Percentiles rank a stretch among this genome's conserved stretches.
These are phyloP conservation scores for Schizotus pectinicornis DNA, from an alignment of 2,888 invertebrate genomes.

Conservation along the genomic window DNA sequence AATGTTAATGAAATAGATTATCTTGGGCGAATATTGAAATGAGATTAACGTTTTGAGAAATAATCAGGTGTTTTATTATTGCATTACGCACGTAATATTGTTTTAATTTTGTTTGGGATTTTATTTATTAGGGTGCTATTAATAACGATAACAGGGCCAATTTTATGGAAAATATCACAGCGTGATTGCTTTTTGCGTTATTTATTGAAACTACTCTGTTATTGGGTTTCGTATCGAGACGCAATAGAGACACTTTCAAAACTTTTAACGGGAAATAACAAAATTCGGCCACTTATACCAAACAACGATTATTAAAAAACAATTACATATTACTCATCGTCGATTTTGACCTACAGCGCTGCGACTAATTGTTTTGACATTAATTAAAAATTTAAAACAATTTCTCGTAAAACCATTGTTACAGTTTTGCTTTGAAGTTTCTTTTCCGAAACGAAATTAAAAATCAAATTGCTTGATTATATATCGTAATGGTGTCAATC, in stretches of 20 bases:
- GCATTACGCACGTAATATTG: slow-evolving; percentile 43
- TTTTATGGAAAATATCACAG: slow-evolving; percentile 39
- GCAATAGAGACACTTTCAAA: neutral
- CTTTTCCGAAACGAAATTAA: too few relatives aligned
- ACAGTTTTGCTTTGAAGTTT: too few relatives aligned
- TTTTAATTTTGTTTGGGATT: slow-evolving; percentile 44
- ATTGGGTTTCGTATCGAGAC: neutral
- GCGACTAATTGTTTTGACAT: too few relatives aligned
- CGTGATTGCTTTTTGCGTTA: slow-evolving; percentile 21
- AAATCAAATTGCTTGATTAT: too few relatives aligned
- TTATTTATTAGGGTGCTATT: slow-evolving; percentile 45
- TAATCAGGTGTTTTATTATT: slow-evolving; percentile 51
- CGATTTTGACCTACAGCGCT: too few relatives aligned
- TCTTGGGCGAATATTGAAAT: slow-evolving; percentile 40
- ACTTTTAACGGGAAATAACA: neutral
- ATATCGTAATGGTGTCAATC: too few relatives aligned
- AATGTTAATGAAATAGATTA: slow-evolving; percentile 51
- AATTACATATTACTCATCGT: too few relatives aligned
- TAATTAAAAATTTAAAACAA: too few relatives aligned
- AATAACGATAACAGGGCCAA: slow-evolving; percentile 37
- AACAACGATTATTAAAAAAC: too few relatives aligned
- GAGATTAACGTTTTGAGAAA: slow-evolving; percentile 48
- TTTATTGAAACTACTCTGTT: slow-evolving; percentile 13
- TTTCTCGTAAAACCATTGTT: too few relatives aligned
- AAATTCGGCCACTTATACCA: too few relatives aligned